Evolutionary conservation across 2,113 vertebrate genomes (phyloP).

Genomic region (Nycticorax nycticorax): DNA sequence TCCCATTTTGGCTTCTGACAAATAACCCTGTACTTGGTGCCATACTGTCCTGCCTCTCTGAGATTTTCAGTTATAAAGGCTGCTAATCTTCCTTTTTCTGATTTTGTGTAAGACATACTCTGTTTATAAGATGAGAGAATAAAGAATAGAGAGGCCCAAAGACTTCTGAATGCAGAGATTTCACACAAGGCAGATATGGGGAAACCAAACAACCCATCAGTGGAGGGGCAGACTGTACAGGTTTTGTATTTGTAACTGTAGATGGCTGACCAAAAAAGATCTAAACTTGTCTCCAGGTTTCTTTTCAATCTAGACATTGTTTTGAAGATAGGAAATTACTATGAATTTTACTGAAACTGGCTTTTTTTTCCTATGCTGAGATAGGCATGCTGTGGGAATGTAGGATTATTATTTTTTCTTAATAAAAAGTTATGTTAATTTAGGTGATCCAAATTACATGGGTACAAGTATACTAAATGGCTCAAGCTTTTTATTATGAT

Average conservation of each 20-base stretch:
- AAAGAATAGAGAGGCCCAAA: background rate
- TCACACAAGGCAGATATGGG: background rate
- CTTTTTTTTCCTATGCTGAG: background rate
- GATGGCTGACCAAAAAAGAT: background rate
- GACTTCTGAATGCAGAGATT: background rate
- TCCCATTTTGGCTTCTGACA: background rate
- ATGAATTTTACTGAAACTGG: background rate
- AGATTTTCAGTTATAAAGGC: background rate
- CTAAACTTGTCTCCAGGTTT: background rate
- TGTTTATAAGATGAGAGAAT: background rate
- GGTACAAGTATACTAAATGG: background rate
- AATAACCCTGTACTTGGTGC: background rate
- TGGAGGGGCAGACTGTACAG: background rate
- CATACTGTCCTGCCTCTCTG: background rate
- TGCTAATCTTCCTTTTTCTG: background rate
- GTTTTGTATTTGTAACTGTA: background rate
- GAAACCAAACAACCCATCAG: background rate
- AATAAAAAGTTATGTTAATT: background rate
- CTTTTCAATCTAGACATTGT: background rate
- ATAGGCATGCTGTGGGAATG: background rate
- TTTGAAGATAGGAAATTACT: background rate
- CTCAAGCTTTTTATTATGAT: slow-evolving; percentile 15
- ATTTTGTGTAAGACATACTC: background rate
- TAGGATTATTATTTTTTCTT: background rate
- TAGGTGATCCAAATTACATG: background rate